Percentiles rank a stretch among this genome's conserved stretches.
These are phyloP conservation scores for Brachyptera putata DNA, from an alignment of 2,888 invertebrate genomes.

Conservation along the genomic window DNA sequence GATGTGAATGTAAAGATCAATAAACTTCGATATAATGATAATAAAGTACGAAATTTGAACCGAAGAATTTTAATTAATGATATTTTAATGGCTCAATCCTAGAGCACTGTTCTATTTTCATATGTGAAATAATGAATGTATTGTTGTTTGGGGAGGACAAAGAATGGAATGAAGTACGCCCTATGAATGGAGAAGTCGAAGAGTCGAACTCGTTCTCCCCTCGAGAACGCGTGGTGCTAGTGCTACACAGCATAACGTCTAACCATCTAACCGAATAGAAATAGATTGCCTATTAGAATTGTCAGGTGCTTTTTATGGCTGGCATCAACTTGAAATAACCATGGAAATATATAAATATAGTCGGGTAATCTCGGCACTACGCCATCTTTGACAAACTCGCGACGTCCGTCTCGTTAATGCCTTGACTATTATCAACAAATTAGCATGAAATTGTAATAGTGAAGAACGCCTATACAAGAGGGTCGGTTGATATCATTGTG, in stretches of 20 bases:
- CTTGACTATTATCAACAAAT: background rate
- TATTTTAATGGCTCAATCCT: background rate
- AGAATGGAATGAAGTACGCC: background rate
- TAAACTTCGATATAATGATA: no score
- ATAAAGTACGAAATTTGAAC: background rate
- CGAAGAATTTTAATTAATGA: background rate
- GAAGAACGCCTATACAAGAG: no score
- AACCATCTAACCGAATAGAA: background rate
- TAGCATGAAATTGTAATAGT: background rate
- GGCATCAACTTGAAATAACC: slow-evolving; percentile 1
- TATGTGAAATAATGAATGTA: background rate
- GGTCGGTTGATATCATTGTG: no score
- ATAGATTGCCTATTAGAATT: slow-evolving; percentile 1
- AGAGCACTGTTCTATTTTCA: background rate
- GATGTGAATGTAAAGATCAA: no score
- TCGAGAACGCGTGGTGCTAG: background rate
- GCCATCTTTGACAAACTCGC: slow-evolving; percentile 12
- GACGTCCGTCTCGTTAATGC: background rate
- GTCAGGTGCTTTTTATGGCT: slow-evolving; percentile 14
- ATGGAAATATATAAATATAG: slow-evolving; percentile 12
- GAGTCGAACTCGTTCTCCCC: background rate
- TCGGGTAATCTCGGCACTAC: slow-evolving; percentile 7
- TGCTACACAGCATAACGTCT: background rate
- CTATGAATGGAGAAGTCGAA: slow-evolving; percentile 9
- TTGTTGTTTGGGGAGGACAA: background rate